phyloP scores from a whole-genome alignment of 2,797 vertebrate species.

The Danio albolineatus region DNA sequence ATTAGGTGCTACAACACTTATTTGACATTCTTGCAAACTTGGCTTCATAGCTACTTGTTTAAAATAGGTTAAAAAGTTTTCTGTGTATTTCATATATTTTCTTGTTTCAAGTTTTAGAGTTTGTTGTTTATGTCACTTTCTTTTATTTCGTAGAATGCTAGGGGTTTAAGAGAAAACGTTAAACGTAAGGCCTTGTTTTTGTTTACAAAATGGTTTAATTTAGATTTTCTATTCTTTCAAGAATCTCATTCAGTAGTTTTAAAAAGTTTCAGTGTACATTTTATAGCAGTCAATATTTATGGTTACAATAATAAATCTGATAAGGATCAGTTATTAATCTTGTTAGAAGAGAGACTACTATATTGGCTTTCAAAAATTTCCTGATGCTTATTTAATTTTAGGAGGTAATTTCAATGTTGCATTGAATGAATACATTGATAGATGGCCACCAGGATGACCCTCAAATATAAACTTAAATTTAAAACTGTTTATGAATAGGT shows the following conservation, averaged over 20 bases:
- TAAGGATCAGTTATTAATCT: not conserved
- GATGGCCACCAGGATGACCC: not conserved
- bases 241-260: too few relatives aligned
- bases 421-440: not conserved
- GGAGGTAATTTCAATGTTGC: not conserved
- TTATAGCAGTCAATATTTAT: slow-evolving; percentile 1
- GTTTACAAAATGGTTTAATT: too few relatives aligned
- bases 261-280: not conserved
- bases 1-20: not conserved
- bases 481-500: not conserved
- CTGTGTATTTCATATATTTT: too few relatives aligned
- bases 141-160: slow-evolving; percentile 29
- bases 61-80: too few relatives aligned
- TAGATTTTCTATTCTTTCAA: too few relatives aligned
- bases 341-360: too few relatives aligned
- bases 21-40: not conserved
- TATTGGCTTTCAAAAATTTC: not conserved
- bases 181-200: too few relatives aligned
- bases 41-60: too few relatives aligned
- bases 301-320: not conserved
- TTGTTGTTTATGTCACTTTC: not conserved
- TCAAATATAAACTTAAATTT: not conserved
- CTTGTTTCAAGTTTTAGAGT: not conserved
- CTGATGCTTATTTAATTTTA: not conserved
- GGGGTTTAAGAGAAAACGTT: not conserved